These are phyloP conservation scores for Clusia tigrina DNA, from an alignment of 2,888 invertebrate species.

Conservation along the genomic window DNA sequence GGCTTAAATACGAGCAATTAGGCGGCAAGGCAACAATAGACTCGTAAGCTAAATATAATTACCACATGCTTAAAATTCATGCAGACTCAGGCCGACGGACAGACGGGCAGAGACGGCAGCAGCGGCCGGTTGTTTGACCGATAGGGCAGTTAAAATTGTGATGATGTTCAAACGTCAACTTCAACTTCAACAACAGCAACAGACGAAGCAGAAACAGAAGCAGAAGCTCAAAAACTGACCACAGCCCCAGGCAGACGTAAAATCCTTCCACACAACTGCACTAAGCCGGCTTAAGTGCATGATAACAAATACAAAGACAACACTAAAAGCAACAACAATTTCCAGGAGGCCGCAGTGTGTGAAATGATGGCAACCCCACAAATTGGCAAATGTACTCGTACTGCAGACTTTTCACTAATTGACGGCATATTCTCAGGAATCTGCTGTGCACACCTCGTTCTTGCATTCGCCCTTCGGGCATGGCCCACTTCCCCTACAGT, in stretches of 20 bases:
- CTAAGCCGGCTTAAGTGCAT: constrained; percentile 50
- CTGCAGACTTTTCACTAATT: constrained; percentile 17
- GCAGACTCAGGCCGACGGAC: constrained; percentile 6
- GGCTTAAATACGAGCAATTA: constrained; percentile 17
- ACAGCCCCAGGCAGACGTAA: background rate
- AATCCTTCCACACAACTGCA: constrained; percentile 47
- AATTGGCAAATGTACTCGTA: too few relatives aligned
- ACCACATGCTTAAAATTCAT: background rate
- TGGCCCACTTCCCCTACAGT: background rate
- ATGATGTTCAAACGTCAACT: background rate
- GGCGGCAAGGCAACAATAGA: background rate
- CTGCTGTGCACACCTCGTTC: too few relatives aligned
- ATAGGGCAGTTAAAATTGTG: too few relatives aligned
- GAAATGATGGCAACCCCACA: too few relatives aligned
- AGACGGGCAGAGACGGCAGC: background rate
- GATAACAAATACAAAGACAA: background rate
- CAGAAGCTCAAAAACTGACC: constrained; percentile 15
- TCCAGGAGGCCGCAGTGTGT: too few relatives aligned
- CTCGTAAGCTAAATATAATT: constrained; percentile 4
- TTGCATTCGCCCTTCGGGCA: too few relatives aligned
- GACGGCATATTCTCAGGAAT: constrained; percentile 11
- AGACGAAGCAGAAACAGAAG: background rate
- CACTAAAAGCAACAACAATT: too few relatives aligned
- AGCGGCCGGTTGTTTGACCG: too few relatives aligned
- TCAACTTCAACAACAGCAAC: constrained; percentile 1